Conservation (phyloP, 2,888 invertebrate species). For the Hirtodrosophila duncani region DNA sequence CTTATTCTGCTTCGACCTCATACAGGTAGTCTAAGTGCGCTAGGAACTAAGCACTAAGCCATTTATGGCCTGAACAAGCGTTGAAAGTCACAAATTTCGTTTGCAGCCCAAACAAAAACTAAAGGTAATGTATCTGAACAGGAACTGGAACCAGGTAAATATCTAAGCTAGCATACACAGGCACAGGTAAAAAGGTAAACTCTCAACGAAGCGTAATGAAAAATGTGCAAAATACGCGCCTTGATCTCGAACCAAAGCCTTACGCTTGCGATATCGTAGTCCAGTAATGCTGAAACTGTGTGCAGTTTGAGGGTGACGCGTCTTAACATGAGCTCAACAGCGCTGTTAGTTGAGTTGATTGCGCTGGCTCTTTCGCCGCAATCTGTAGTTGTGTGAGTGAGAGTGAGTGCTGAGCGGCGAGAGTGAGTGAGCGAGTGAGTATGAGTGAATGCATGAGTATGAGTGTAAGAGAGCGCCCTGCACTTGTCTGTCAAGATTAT, state of each 20-base stretch:
- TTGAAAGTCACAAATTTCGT: constrained; percentile 58
- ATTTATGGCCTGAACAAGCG: constrained; percentile 44
- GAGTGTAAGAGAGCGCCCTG: constrained; percentile 34
- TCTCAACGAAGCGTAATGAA: too few species aligned
- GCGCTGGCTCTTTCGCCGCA: background rate
- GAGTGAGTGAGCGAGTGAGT: constrained; percentile 5
- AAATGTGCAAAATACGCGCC: too few species aligned
- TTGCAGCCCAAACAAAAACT: constrained; percentile 2
- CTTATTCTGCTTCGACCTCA: too few species aligned
- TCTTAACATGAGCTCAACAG: too few species aligned
- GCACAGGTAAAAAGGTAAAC: too few species aligned
- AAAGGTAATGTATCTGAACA: constrained; percentile 4
- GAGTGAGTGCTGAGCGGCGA: too few species aligned
- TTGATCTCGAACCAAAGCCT: too few species aligned
- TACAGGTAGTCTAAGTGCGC: constrained; percentile 24
- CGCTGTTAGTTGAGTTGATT: too few species aligned
- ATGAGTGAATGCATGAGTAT: constrained; percentile 12
- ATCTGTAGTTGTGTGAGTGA: constrained; percentile 9
- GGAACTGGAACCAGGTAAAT: constrained; percentile 23
- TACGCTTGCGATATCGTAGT: too few species aligned
- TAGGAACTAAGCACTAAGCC: constrained; percentile 39
- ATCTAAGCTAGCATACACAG: too few species aligned
- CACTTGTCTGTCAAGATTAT: constrained; percentile 72
- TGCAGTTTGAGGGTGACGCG: too few species aligned
- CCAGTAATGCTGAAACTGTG: too few species aligned